Conservation (phyloP, 1,140 invertebrate genomes). For the Cataglyphis hispanica region DNA sequence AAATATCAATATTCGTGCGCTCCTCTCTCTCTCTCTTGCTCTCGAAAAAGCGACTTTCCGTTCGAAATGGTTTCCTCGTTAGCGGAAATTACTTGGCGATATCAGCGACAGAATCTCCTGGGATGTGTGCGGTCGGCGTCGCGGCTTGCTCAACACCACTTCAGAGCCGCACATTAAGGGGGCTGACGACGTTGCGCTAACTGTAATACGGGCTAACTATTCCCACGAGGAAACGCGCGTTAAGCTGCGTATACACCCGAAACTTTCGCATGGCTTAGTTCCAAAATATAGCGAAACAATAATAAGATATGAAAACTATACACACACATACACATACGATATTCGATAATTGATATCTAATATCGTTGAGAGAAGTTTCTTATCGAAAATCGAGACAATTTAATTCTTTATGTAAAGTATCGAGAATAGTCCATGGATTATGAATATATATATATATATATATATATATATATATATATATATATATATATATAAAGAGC, state of each 20-base stretch:
- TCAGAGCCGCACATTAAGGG: constrained; percentile 56
- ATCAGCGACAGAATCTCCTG: constrained; percentile 55
- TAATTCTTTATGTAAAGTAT: background rate
- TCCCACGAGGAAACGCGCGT: constrained; percentile 28
- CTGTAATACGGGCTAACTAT: constrained; percentile 61
- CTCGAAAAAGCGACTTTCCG: constrained; percentile 54
- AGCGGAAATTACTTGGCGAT: constrained; percentile 61
- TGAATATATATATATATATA: too few species aligned
- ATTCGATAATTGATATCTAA: background rate
- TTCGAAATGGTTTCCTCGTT: constrained; percentile 61
- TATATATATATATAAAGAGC: too few species aligned
- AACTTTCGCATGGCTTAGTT: constrained; percentile 18
- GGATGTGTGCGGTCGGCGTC: constrained; percentile 52
- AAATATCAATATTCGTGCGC: constrained; percentile 38
- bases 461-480: too few species aligned
- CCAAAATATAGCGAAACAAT: background rate
- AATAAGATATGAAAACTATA: background rate
- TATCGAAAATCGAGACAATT: background rate
- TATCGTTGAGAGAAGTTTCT: background rate
- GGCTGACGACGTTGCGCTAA: constrained; percentile 46
- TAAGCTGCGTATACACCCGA: constrained; percentile 11
- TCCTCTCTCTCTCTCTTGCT: background rate
- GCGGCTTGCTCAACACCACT: constrained; percentile 55
- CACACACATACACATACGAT: background rate
- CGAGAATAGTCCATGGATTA: background rate